These are phyloP conservation scores for Herpailurus yagouaroundi DNA, from an alignment of 2,113 vertebrate genomes.

Conservation along the genomic window DNA sequence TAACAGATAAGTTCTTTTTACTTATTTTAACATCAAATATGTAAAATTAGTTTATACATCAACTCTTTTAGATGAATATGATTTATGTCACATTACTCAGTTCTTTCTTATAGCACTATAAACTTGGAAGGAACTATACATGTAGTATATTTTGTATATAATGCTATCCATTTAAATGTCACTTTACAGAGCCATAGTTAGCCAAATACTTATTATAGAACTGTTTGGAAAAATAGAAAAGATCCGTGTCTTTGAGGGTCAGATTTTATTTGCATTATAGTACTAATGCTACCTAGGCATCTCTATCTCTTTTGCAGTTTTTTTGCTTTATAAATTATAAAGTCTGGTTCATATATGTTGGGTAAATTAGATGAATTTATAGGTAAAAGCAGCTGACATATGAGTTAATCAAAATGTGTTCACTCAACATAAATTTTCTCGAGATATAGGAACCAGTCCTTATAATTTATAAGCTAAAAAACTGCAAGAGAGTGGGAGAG, in stretches of 20 bases:
- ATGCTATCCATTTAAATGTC: not conserved
- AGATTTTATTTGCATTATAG: slow-evolving; percentile 9
- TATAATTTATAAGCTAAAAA: not conserved
- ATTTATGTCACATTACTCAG: not conserved
- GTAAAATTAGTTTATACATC: not conserved
- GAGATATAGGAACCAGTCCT: not conserved
- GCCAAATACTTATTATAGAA: not conserved
- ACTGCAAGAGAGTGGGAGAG: not conserved
- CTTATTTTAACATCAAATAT: not conserved
- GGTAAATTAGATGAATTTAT: not conserved
- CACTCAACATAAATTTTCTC: not conserved
- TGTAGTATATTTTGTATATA: not conserved
- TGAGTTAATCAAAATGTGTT: not conserved
- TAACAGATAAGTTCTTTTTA: not conserved
- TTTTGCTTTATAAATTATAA: not conserved
- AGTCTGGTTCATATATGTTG: not conserved
- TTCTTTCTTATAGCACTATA: not conserved
- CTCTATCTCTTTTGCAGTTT: not conserved
- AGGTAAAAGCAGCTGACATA: not conserved
- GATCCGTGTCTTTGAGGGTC: not conserved
- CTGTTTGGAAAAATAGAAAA: not conserved
- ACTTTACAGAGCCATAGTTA: not conserved
- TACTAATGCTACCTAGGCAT: not conserved
- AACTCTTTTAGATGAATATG: not conserved
- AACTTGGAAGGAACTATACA: not conserved